A percentile compares a stretch with the other conserved stretches of the same genome.
Evolutionary conservation across 2,113 vertebrate genomes (phyloP).

Genomic region (Otocyon megalotis): DNA sequence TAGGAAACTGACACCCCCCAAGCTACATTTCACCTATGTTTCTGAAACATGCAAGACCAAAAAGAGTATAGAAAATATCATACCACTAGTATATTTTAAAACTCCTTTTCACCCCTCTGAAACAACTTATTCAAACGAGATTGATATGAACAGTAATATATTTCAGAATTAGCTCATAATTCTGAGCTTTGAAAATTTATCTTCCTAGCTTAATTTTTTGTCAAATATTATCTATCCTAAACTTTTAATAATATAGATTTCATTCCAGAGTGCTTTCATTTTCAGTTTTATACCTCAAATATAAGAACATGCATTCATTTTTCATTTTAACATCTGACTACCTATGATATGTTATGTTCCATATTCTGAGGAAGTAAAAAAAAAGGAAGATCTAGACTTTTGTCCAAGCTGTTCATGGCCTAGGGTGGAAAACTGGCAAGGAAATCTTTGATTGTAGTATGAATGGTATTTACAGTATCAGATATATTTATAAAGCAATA

Average conservation of each 20-base stretch:
- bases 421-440: not conserved
- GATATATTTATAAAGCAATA: not conserved
- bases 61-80: not conserved
- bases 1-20: not conserved
- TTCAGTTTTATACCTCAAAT: conserved; percentile 13
- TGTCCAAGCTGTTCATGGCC: not conserved
- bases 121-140: not conserved
- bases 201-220: not conserved
- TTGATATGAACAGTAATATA: not conserved
- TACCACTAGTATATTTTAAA: not conserved
- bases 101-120: not conserved
- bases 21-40: not conserved
- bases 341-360: not conserved
- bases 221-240: not conserved
- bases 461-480: not conserved
- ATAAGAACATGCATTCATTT: conserved; percentile 28
- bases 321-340: conserved; percentile 7
- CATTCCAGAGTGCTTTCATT: not conserved
- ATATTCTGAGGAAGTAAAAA: not conserved
- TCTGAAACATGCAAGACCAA: not conserved
- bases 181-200: not conserved
- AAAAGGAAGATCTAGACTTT: not conserved
- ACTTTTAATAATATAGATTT: not conserved
- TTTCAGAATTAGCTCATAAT: not conserved
- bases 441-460: not conserved